Base-by-base conservation (phyloP, 2,113 vertebrate genomes). In the Megalops atlanticus region DNA sequence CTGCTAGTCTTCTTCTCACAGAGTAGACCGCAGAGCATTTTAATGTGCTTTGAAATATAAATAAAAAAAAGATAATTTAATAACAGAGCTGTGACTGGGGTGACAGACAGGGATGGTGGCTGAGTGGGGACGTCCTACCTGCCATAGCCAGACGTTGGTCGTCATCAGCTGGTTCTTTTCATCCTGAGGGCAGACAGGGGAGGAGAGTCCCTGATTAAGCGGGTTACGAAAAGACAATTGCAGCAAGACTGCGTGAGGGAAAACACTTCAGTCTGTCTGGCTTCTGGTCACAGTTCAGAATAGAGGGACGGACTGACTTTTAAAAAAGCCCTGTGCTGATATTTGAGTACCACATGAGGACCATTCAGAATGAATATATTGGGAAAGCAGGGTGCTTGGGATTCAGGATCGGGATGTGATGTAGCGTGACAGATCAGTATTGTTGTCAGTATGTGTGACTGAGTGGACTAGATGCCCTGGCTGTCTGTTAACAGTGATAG, bases 141-240 rank as follows among this genome's bases (percentile, higher is more conserved):
- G 90, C 84, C 91, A 89, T 0, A 99, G 93, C 98, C 98, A 99
- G 58, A 99, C 97, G 0, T 99, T 99, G 3, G 97, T 99, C 24
- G 97, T 98, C 98, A 99, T 99, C 74, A 99, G 91, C 84, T 99
- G 97, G 85, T 99, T 98, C 93, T 99, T 99, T 87, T 99, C 97
- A 94, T 98, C 97, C 97, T 99, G 84, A 81, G 83, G 79, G 38
- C 77, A 81, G 35, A 52, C 16, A 82, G 24, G 35, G 70, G 45
- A 76, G 1, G 75, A 10, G 21, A 33, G 15, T 47, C 68, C 24
- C 24, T 83, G 58, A 41, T 0, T 21, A 2, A 31, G 58, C 69
- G 0, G 69, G 31, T 38, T 71, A 15, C 18, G 69, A 2, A 10
- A 71, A 71, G 35, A 12, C 11, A 21, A 71, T 3, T 38, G 35